Conservation (phyloP, 2,113 vertebrate genomes). For the Nothobranchius furzeri region DNA sequence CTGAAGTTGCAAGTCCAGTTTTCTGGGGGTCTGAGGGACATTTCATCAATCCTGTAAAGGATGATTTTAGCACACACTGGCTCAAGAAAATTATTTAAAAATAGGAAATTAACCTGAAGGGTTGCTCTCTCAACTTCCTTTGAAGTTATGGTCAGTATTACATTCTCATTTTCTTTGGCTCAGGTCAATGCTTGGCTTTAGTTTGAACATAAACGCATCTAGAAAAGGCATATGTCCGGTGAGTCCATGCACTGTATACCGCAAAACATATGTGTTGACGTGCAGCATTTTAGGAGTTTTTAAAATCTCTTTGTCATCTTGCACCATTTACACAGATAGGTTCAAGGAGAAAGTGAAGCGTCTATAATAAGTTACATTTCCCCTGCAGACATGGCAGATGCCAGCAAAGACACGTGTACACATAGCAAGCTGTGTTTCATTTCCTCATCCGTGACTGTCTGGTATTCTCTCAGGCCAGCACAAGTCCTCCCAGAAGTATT, state of each 20-base stretch:
- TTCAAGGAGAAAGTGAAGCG: conserved; percentile 7
- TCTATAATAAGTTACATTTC: background rate
- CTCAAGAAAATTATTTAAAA: too few relatives aligned
- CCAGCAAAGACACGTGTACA: conserved; percentile 27
- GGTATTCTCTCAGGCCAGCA: conserved; percentile 12
- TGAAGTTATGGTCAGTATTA: conserved; percentile 52
- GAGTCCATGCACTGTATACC: conserved; percentile 32
- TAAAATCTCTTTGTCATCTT: conserved; percentile 22
- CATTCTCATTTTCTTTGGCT: conserved; percentile 70
- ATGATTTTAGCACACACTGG: too few relatives aligned
- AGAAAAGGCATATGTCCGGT: conserved; percentile 19
- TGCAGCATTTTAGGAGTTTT: conserved; percentile 14
- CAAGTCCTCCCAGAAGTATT: conserved; percentile 29
- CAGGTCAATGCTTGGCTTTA: conserved; percentile 57
- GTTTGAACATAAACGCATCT: conserved; percentile 48
- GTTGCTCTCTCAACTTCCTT: conserved; percentile 46
- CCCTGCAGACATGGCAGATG: conserved; percentile 37
- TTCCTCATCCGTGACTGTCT: conserved; percentile 18
- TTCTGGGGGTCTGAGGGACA: too few relatives aligned
- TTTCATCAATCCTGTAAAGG: too few relatives aligned
- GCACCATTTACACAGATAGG: background rate
- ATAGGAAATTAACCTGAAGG: conserved; percentile 24
- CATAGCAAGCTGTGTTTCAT: conserved; percentile 17
- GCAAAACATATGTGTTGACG: conserved; percentile 11
- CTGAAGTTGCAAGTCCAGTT: too few relatives aligned